phyloP scores from a whole-genome alignment of 2,888 invertebrate genomes.

The Catotricha subobsoleta region DNA sequence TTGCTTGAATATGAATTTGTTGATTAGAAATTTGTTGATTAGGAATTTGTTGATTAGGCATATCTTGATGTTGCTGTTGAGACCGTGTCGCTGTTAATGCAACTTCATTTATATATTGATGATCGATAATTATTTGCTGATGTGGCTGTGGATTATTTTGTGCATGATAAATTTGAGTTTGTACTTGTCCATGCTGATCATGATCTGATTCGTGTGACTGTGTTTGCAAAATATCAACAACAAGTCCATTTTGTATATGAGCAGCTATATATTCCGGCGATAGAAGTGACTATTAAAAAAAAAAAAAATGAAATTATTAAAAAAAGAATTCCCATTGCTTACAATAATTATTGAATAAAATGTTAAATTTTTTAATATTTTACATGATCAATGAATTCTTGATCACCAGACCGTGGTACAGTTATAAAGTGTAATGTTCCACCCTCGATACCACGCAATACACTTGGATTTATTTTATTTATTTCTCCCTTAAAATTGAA shows the following conservation, averaged over 20 bases:
- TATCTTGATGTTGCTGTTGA: not conserved
- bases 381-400: conserved; percentile 28
- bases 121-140: not conserved
- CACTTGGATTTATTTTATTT: not conserved
- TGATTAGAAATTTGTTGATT: not conserved
- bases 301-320: conserved; percentile 1
- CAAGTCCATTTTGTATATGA: conserved; percentile 20
- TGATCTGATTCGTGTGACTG: too few species aligned
- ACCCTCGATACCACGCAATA: conserved; percentile 1
- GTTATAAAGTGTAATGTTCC: conserved; percentile 14
- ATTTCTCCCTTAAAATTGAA: not conserved
- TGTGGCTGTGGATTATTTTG: not conserved
- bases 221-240: conserved; percentile 22
- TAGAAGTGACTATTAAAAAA: conserved; percentile 19
- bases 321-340: not conserved
- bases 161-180: not conserved
- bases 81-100: not conserved
- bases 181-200: not conserved
- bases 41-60: not conserved
- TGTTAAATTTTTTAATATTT: conserved; percentile 7
- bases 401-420: conserved; percentile 15
- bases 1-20: conserved; percentile 8
- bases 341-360: not conserved
- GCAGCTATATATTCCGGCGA: conserved; percentile 23
- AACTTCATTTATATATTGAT: not conserved